Percentiles rank a stretch among this genome's conserved stretches.
phyloP scores from a whole-genome alignment of 2,888 invertebrate species.

The Cyrtodaria siliqua region DNA sequence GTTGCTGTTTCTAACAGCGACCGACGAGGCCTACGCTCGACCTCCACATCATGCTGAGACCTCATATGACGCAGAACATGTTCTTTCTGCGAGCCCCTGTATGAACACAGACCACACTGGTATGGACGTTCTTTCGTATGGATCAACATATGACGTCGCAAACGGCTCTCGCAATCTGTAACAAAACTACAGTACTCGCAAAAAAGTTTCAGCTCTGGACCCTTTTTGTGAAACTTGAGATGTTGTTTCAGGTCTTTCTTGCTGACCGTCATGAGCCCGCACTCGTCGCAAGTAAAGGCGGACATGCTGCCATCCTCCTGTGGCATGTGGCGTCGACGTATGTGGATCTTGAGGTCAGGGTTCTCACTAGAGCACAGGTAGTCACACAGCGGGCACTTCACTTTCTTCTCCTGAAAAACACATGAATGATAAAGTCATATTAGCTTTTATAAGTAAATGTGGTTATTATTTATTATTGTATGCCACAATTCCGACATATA shows the following conservation, averaged over 20 bases:
- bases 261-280: slow-evolving; percentile 76
- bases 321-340: slow-evolving; percentile 78
- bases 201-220: slow-evolving; percentile 84
- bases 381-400: slow-evolving; percentile 83
- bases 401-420: slow-evolving; percentile 79
- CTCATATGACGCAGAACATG: slow-evolving; percentile 83
- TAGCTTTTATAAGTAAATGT: no score
- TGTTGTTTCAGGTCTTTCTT: slow-evolving; percentile 83
- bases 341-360: slow-evolving; percentile 83
- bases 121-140: slow-evolving; percentile 83
- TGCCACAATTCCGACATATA: no score
- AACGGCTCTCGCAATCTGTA: slow-evolving; percentile 84
- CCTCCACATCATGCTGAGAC: slow-evolving; percentile 79
- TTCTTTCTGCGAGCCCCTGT: slow-evolving; percentile 82
- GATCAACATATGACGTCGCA: slow-evolving; percentile 80
- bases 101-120: slow-evolving; percentile 82
- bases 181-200: slow-evolving; percentile 84
- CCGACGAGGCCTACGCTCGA: slow-evolving; percentile 56
- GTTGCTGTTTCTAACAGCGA: slow-evolving; percentile 21
- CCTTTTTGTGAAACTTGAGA: slow-evolving; percentile 82
- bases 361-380: slow-evolving; percentile 83
- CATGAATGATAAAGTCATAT: no score
- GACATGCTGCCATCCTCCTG: slow-evolving; percentile 64
- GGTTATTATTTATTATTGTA: no score
- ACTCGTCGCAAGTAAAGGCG: slow-evolving; percentile 78